These are phyloP conservation scores for Phrynocephalus versicolor DNA, from an alignment of 2,113 vertebrate species.

Conservation along the genomic window DNA sequence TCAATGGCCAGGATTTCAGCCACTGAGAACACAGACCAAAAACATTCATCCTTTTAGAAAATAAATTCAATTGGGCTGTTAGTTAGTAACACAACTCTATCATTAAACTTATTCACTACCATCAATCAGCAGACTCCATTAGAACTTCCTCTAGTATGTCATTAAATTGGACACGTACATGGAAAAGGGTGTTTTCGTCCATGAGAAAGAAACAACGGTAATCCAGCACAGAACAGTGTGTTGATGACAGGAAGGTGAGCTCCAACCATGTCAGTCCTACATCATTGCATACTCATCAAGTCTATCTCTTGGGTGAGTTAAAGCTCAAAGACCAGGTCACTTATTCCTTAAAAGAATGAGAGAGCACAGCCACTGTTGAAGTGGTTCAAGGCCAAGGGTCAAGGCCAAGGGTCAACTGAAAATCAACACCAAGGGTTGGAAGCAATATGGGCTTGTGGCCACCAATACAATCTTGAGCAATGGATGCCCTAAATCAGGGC, in stretches of 20 bases:
- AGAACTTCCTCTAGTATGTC: too few species aligned
- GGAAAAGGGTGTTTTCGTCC: not conserved
- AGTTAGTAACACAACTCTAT: not conserved
- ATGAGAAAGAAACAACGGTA: not conserved
- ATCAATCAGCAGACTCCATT: not conserved
- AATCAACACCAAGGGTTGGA: not conserved
- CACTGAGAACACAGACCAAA: not conserved
- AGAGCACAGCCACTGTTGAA: too few species aligned
- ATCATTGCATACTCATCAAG: not conserved
- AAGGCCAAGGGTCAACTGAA: too few species aligned
- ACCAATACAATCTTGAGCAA: too few species aligned
- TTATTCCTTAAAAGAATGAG: too few species aligned
- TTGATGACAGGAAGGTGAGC: not conserved
- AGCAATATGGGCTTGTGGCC: too few species aligned
- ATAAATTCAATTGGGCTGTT: not conserved
- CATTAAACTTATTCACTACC: not conserved
- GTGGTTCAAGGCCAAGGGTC: not conserved
- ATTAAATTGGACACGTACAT: not conserved
- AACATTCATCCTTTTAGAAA: not conserved
- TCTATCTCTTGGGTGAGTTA: not conserved
- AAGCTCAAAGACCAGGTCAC: too few species aligned
- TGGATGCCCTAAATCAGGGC: too few species aligned
- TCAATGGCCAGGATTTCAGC: too few species aligned
- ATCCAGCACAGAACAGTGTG: not conserved
- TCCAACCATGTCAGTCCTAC: not conserved